A percentile compares a stretch with the other conserved stretches of the same genome.
Evolutionary conservation across 1,140 invertebrate species (phyloP).

Genomic region (Pentalonia nigronervosa): DNA sequence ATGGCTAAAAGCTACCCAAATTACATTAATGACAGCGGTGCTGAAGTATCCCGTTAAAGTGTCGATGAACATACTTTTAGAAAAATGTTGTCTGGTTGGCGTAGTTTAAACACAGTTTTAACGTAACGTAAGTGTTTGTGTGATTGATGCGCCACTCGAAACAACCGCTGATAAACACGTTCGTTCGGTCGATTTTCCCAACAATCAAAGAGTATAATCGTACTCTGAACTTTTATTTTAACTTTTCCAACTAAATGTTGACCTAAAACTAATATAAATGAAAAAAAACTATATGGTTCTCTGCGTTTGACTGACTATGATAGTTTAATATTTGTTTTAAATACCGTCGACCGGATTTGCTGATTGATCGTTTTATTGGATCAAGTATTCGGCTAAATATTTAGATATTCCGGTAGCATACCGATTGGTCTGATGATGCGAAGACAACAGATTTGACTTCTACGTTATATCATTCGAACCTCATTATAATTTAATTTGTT

Average conservation of each 20-base stretch:
- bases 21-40: not conserved
- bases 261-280: not conserved
- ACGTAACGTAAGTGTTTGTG: not conserved
- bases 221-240: not conserved
- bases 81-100: not conserved
- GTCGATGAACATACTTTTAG: not conserved
- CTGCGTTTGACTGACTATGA: not conserved
- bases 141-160: not conserved
- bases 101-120: not conserved
- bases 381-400: not conserved
- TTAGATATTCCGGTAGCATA: not conserved
- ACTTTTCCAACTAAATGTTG: not conserved
- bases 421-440: not conserved
- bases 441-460: not conserved
- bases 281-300: not conserved
- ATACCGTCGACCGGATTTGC: not conserved
- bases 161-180: not conserved
- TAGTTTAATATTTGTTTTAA: not conserved
- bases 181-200: not conserved
- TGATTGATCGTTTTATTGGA: not conserved
- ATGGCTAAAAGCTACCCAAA: not conserved
- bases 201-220: not conserved
- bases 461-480: not conserved
- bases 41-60: not conserved
- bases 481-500: not conserved